Base-by-base conservation (phyloP, 2,797 vertebrate species). In the Selene dorsalis region DNA sequence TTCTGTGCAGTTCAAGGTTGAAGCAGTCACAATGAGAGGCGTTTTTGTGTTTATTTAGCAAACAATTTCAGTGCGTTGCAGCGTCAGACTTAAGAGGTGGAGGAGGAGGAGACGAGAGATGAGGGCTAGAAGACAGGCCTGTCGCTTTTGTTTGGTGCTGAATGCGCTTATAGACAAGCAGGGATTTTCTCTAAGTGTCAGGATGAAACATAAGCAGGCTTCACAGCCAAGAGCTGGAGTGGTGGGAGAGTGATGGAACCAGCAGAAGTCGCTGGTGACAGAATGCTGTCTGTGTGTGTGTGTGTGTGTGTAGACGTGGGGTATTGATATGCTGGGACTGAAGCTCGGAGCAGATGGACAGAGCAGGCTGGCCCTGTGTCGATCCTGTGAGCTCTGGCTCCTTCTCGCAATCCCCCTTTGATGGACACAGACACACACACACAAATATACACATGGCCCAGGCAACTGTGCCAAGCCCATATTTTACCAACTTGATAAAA, bases 341-440 rank as follows among this genome's bases (percentile, higher is more conserved):
- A 87, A 82, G 89, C 89, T 89, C n/a, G 18, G 90, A 90, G 88
- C 94, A 95, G 94, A 94, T 95, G 93, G 94, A 94, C 91, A 43
- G 92, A 93, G 90, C 91, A 91, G 90, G 78, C 87, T 93, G 93
- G 92, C 87, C 91, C 83, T 77, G 87, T 90, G 89, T 90, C 81
- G 82, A 89, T 93, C 88, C 91, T 88, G 86, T 82, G 88, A 93
- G 92, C 88, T 90, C 87, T 92, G 92, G 89, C 92, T 89, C 79
- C 73, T 75, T 89, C 86, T 77, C 67, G 53, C 84, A 83, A 62
- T 84, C 79, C 73, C 69, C 56, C 79, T 90, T 91, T 88, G 89
- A 89, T 88, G 80, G 82, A 89, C 88, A 82, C 75, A 62, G n/a
- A 82, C 59, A 75, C 66, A 69, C 69, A 62, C 45, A 70, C 38